These are phyloP conservation scores for Halocynthia aurantium DNA, from an alignment of 23 tunicate species.

Conservation along the genomic window DNA sequence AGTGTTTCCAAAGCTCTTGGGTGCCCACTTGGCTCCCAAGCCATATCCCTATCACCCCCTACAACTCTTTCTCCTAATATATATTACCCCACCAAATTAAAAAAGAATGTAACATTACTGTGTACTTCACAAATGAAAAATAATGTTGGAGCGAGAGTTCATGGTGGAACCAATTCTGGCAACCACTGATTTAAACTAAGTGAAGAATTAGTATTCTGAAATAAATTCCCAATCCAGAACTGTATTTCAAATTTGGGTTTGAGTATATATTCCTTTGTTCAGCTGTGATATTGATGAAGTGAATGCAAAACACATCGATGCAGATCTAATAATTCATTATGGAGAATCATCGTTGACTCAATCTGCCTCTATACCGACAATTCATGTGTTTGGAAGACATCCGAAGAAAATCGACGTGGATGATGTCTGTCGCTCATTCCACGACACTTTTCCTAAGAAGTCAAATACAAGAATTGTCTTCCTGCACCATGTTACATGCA, in stretches of 20 bases:
- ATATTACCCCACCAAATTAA: too few species aligned
- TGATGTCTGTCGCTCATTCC: conserved; percentile 12
- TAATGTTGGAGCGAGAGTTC: too few species aligned
- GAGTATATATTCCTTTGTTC: conserved; percentile 6
- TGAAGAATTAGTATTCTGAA: too few species aligned
- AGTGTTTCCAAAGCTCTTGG: too few species aligned
- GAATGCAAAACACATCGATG: conserved; percentile 65
- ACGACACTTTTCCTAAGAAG: conserved; percentile 17
- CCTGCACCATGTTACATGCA: conserved; percentile 9
- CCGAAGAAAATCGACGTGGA: conserved; percentile 6
- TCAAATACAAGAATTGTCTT: conserved; percentile 32
- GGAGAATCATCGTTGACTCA: conserved; percentile 63
- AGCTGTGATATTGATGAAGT: conserved; percentile 96
- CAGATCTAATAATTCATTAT: conserved; percentile 83
- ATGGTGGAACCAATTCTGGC: too few species aligned
- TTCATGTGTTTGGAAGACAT: conserved; percentile 68
- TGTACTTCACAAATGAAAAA: too few species aligned
- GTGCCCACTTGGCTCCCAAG: too few species aligned
- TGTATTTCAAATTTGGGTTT: background rate
- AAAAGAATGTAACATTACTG: too few species aligned
- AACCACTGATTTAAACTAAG: too few species aligned
- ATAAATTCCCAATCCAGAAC: too few species aligned
- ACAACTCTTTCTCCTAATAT: too few species aligned
- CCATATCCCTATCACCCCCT: too few species aligned
- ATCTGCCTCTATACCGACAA: conserved; percentile 41